Evolutionary conservation across 2,113 vertebrate genomes (phyloP).

Genomic region (Rhadina sibilatrix): DNA sequence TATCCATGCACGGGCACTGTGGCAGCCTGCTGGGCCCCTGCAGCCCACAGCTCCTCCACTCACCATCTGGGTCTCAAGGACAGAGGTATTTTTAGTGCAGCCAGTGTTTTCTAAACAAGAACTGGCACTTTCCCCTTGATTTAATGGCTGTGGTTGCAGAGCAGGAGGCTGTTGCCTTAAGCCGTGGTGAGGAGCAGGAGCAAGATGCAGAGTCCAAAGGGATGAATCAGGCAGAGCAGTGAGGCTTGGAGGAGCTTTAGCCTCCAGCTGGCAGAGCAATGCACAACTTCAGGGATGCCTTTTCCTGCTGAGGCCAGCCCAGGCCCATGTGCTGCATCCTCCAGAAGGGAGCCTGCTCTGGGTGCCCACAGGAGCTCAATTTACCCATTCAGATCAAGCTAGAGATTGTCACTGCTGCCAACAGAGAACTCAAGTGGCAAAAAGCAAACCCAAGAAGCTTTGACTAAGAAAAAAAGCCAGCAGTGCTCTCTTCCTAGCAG

Average conservation of each 20-base stretch:
- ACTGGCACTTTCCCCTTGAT: background rate
- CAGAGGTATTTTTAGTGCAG: background rate
- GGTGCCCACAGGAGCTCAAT: background rate
- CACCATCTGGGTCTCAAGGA: background rate
- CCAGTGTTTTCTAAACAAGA: background rate
- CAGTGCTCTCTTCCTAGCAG: background rate
- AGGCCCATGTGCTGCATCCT: background rate
- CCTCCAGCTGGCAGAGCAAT: background rate
- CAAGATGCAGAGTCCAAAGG: rapidly evolving
- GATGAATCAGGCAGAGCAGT: background rate
- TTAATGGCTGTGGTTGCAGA: rapidly evolving
- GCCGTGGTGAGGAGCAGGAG: background rate
- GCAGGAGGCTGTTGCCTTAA: background rate
- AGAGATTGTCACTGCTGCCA: background rate
- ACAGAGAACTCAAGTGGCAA: background rate
- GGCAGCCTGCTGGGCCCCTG: background rate
- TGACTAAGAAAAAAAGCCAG: background rate
- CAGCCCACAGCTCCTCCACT: background rate
- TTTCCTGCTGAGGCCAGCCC: background rate
- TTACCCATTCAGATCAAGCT: background rate
- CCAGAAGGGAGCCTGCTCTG: background rate
- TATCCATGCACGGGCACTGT: background rate
- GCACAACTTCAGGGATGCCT: background rate
- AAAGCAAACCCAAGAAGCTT: background rate
- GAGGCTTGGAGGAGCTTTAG: background rate